These are phyloP conservation scores for Bombus difficillimus DNA, from an alignment of 1,140 invertebrate genomes.

Conservation along the genomic window DNA sequence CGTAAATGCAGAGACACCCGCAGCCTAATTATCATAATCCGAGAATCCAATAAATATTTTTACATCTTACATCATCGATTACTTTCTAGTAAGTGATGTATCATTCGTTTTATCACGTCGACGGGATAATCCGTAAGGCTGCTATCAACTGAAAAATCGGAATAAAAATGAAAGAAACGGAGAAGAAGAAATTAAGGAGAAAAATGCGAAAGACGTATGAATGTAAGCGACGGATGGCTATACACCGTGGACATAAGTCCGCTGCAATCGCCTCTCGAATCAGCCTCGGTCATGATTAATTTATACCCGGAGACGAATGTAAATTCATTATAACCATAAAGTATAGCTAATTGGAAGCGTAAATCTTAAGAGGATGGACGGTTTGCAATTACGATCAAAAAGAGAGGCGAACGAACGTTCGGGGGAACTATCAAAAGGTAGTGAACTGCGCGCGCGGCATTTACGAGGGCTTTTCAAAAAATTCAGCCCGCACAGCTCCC, in stretches of 20 bases:
- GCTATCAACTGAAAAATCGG: not conserved
- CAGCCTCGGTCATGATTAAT: conserved; percentile 39
- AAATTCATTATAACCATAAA: conserved; percentile 56
- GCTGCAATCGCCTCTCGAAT: not conserved
- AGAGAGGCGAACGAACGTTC: not conserved
- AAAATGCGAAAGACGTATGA: not conserved
- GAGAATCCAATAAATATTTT: no score
- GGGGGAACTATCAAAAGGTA: conserved; percentile 46
- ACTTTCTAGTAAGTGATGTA: no score
- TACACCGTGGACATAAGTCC: not conserved
- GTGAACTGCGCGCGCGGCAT: conserved; percentile 34
- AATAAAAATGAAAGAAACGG: not conserved
- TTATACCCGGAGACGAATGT: conserved; percentile 46
- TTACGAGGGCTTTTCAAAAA: conserved; percentile 50
- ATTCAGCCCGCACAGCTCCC: conserved; percentile 22
- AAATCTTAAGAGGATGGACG: conserved; percentile 43
- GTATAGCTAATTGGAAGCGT: conserved; percentile 53
- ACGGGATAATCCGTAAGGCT: not conserved
- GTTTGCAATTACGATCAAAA: conserved; percentile 46
- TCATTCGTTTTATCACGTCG: not conserved
- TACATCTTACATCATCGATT: no score
- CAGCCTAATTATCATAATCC: no score
- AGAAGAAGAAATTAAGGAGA: not conserved
- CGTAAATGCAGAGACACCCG: no score
- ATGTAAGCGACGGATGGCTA: not conserved